A percentile compares a stretch with the other conserved stretches of the same genome.
These are phyloP conservation scores for Drosophila tristis DNA, from an alignment of 1,140 invertebrate genomes.

Conservation along the genomic window DNA sequence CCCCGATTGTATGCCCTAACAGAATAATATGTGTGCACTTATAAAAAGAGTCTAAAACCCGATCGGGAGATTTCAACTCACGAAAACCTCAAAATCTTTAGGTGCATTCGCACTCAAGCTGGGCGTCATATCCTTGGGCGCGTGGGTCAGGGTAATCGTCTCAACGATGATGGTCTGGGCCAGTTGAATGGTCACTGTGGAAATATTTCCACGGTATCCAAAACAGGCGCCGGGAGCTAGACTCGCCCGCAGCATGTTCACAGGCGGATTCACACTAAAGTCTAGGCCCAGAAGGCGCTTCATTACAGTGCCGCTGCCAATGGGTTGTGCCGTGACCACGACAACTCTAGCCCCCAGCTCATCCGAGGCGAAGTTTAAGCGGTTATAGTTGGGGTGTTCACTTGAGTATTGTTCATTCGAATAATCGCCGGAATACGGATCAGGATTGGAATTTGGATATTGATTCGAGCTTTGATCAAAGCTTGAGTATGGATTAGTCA, in stretches of 20 bases:
- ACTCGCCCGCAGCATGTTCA: conserved; percentile 58
- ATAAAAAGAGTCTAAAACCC: background rate
- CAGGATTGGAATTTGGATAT: no score
- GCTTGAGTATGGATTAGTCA: no score
- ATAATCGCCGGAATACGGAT: no score
- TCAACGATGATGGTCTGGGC: conserved; percentile 59
- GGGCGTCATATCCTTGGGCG: conserved; percentile 62
- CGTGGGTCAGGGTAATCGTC: conserved; percentile 52
- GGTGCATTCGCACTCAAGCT: conserved; percentile 51
- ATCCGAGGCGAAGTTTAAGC: conserved; percentile 66
- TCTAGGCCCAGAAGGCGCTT: conserved; percentile 57
- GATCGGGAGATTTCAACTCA: conserved; percentile 14
- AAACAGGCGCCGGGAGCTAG: conserved; percentile 70
- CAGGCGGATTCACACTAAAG: conserved; percentile 64
- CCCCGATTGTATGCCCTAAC: conserved; percentile 25
- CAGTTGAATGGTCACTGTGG: conserved; percentile 51
- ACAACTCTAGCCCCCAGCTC: conserved; percentile 61
- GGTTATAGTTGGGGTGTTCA: background rate
- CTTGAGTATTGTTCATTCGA: no score
- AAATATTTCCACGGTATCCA: conserved; percentile 39
- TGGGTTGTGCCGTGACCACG: conserved; percentile 37
- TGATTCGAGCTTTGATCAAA: no score
- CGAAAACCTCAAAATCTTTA: conserved; percentile 69
- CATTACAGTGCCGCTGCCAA: conserved; percentile 37
- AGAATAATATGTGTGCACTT: background rate